Base-by-base conservation (phyloP, 1,140 invertebrate genomes). In the Ptiloglossa arizonensis region DNA sequence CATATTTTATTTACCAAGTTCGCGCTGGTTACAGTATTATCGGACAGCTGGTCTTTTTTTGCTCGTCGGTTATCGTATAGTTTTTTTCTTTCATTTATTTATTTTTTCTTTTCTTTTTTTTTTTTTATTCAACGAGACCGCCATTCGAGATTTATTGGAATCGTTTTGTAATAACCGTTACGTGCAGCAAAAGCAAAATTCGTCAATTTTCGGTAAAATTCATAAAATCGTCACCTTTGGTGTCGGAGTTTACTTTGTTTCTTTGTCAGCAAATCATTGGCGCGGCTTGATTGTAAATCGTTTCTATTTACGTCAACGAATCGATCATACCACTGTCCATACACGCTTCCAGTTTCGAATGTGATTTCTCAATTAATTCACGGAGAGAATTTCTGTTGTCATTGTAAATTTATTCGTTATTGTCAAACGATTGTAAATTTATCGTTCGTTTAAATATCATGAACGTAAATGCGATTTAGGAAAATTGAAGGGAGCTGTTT, bases 351-450 rank as follows among this genome's bases (percentile, higher is more conserved):
- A 38, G n/a, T 13, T 19, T 60, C 57, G 29, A 15, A 5, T 32
- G 29, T 19, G 57, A 60, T 60, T n/a, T 60, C 32, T n/a, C 27
- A 38, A 35, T 60, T 60, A 38, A 60, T 60, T 60, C 57, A 22
- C 32, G 19, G 19, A 19, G 57, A 38, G 57, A 32, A 38, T 38
- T 38, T 19, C 57, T 32, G 19, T 60, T 22, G 57, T 38, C 29
- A 22, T 38, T 60, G 32, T 13, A 29, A 57, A 38, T 60, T 60
- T 60, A 60, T 38, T 38, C 35, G 32, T 29, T 38, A 32, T 38
- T 19, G 32, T n/a, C 15, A 19, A 38, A 60, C 29, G 8, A 38
- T 38, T 11, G 32, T n/a, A 35, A 38, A 38, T 38, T 60, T 60
- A 60, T 60, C 8, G 19, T 59, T 59, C 32, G 57, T 6, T 60